Evolutionary conservation across 2,888 invertebrate genomes (phyloP), one percentile per base, ranked within the genome.

Genomic region (Heteromyza rotundicornis): DNA sequence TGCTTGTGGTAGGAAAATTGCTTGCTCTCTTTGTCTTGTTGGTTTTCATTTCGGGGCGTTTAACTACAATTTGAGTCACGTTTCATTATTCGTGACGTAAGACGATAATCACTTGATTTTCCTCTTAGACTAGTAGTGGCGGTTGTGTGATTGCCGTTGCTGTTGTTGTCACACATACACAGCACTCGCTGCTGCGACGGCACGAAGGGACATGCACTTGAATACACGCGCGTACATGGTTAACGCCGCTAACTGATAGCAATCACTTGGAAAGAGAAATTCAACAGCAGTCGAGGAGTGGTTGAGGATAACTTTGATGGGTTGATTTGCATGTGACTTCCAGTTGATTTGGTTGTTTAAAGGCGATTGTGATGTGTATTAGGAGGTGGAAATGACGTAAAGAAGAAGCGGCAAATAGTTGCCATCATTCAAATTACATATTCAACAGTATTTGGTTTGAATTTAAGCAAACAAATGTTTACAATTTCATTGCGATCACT

Each of bases 71-170:
- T 75, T 75, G 74, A 75, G 75, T 75, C 75, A 75, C 75, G 75
- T 75, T 75, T 76, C 76, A 76, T 77, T 77, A 76, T 74, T 75
- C 77, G 75, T 75, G 75, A 75, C 76, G 72, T 72, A 62, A 77
- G 75, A 74, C 74, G 73, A 77, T 76, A 76, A 75, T 77, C 77
- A 74, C 77, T 74, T 74, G 77, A 76, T 74, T 76, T 71, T 61
- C 55, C 64, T 70, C 70, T 72, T 69, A 62, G 62, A 66, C 59
- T 62, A 61, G 56, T 64, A 62, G 67, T 65, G 66, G 68, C 61
- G 68, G 66, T 65, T 62, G 63, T 62, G 59, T 58, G 27, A 27
- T 27, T 27, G 7, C 27, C 14, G 40, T 40, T 40, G n/a, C 16
- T n/a, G 5, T 40, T 40, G 40, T 40, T 40, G 40, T 27, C 27